Evolutionary conservation across 2,797 vertebrate species (phyloP).

Genomic region (Fistularia commersonii): DNA sequence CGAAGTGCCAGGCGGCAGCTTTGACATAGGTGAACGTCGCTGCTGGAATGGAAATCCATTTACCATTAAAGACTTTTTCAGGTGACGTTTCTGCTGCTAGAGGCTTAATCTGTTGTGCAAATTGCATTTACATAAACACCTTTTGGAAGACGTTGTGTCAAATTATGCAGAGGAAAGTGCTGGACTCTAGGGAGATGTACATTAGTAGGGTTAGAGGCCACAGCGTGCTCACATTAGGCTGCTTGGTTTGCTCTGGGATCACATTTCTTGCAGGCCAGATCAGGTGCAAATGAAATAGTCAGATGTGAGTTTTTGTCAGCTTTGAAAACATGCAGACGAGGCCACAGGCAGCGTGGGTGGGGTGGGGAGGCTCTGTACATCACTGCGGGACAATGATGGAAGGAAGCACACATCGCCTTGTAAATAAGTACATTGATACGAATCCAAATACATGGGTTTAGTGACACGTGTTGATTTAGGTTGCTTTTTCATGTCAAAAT

Average conservation of each 20-base stretch:
- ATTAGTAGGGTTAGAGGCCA: conserved; percentile 25
- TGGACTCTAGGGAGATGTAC: conserved; percentile 5
- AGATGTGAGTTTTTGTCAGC: conserved; percentile 37
- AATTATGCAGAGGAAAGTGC: too few species aligned
- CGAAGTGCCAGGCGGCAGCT: too few species aligned
- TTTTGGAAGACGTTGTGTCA: conserved; percentile 16
- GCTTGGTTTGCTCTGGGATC: conserved; percentile 32
- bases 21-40: too few species aligned
- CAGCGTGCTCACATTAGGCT: conserved; percentile 18
- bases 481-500: too few species aligned
- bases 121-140: conserved; percentile 26
- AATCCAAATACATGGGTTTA: too few species aligned
- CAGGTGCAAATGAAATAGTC: conserved; percentile 45
- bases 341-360: conserved; percentile 7
- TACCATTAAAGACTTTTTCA: too few species aligned
- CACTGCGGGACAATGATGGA: conserved; percentile 5
- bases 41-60: too few species aligned
- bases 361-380: conserved; percentile 13
- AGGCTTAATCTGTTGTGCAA: neutral
- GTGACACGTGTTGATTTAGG: too few species aligned
- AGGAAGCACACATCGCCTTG: too few species aligned
- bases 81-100: too few species aligned
- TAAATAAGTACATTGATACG: too few species aligned
- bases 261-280: conserved; percentile 32
- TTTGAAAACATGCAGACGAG: conserved; percentile 31